Percentiles rank a stretch among this genome's conserved stretches.
These are phyloP conservation scores for Montipora foliosa DNA, from an alignment of 64 coral and sea anemone genomes.

Conservation along the genomic window DNA sequence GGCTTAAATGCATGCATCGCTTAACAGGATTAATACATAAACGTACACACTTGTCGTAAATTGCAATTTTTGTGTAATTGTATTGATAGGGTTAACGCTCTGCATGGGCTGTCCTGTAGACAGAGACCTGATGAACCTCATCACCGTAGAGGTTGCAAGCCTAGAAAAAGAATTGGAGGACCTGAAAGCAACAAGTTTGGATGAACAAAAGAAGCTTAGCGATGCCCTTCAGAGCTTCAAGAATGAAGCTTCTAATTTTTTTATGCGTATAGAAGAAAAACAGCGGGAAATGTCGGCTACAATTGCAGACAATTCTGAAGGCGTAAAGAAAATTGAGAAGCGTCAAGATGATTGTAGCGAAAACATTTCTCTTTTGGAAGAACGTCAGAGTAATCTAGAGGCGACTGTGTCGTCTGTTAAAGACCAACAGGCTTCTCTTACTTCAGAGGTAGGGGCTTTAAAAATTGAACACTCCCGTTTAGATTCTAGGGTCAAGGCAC, in stretches of 20 bases:
- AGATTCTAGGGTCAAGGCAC: slow-evolving; percentile 28
- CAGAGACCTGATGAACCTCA: slow-evolving; percentile 49
- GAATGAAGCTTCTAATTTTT: slow-evolving; percentile 43
- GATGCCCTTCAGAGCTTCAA: slow-evolving; percentile 33
- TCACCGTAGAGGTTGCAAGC: slow-evolving; percentile 48
- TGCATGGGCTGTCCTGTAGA: slow-evolving; percentile 77
- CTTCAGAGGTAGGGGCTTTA: slow-evolving; percentile 5
- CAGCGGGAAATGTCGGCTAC: background rate
- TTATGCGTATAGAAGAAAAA: slow-evolving; percentile 5
- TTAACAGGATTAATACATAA: too few relatives aligned
- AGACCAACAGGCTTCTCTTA: background rate
- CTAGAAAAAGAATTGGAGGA: slow-evolving; percentile 48
- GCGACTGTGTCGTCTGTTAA: background rate
- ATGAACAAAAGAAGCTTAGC: slow-evolving; percentile 53
- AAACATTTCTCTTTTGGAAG: background rate
- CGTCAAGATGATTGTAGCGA: background rate
- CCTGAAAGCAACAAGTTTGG: slow-evolving; percentile 9
- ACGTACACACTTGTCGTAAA: background rate
- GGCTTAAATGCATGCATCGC: too few relatives aligned
- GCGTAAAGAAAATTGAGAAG: background rate
- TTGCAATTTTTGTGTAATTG: background rate
- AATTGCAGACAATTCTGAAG: slow-evolving; percentile 8
- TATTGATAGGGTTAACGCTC: slow-evolving; percentile 61
- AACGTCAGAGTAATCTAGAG: background rate
- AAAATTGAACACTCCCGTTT: slow-evolving; percentile 31